Percentiles rank a stretch among this genome's conserved stretches.
Conservation (phyloP, 2,797 vertebrate species). For the Enteromius afrohamiltoni region DNA sequence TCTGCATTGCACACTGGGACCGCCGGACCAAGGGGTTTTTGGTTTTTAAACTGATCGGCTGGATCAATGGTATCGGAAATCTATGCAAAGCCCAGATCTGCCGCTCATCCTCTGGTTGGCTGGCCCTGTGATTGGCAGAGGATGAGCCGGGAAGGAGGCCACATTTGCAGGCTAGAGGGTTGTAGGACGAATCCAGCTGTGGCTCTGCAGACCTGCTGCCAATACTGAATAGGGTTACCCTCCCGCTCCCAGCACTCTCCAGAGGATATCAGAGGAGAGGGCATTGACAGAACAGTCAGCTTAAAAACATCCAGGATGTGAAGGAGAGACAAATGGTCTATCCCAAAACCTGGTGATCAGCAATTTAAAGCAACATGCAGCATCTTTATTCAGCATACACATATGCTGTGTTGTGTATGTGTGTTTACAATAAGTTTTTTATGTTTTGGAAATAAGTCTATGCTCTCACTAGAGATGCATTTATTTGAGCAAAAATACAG, state of each 20-base stretch:
- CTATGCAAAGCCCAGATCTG: constrained; percentile 40
- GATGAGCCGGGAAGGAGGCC: constrained; percentile 25
- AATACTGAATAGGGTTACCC: constrained; percentile 38
- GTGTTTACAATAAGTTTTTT: not conserved
- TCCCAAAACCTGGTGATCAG: not conserved
- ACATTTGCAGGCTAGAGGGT: constrained; percentile 29
- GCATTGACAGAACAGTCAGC: constrained; percentile 30
- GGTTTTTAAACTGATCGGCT: constrained; percentile 42
- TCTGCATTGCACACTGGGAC: constrained; percentile 20
- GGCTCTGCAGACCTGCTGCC: constrained; percentile 40
- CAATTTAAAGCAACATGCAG: not conserved
- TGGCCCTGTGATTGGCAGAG: constrained; percentile 46
- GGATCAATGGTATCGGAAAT: constrained; percentile 48
- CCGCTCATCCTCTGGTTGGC: constrained; percentile 21
- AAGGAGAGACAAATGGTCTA: constrained; percentile 12
- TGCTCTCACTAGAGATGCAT: not conserved
- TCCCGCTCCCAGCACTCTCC: constrained; percentile 36
- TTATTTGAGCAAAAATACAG: not conserved
- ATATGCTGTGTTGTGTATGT: not conserved
- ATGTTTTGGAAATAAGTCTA: not conserved
- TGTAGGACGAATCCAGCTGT: constrained; percentile 45
- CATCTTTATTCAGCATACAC: not conserved
- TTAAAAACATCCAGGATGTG: constrained; percentile 21
- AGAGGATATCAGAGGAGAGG: constrained; percentile 26
- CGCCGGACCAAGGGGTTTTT: constrained; percentile 16